Evolutionary conservation across 2,797 vertebrate species (phyloP), one percentile per base, ranked within the genome.

Genomic region (Typhlichthys eigenmanni): DNA sequence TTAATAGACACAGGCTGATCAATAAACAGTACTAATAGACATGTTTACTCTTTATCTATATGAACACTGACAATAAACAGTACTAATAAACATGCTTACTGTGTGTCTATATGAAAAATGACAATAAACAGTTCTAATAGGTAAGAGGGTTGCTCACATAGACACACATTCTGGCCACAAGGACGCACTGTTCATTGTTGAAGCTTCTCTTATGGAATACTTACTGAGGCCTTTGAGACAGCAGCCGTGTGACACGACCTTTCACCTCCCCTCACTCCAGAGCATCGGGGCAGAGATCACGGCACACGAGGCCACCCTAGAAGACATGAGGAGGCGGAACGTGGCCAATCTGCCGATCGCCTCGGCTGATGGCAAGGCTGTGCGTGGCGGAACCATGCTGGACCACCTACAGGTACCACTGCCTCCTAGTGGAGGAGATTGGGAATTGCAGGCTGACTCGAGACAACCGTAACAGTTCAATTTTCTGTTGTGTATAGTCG

Each of bases 201-300:
- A 38, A 9, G 1, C 5, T 38, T 38, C 8, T 38, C 34, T 38
- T 38, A 1, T 38, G 34, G 34, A 38, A 38, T 38, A 38, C 8
- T 50, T n/a, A 17, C 49, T 50, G n/a, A 16, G 49, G 34, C 34
- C 34, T 38, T 38, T 38, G 34, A 38, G 7, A 38, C 5, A 6
- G 34, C 8, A 38, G 34, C 34, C 34, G 34, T 38, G 34, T 38
- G 7, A 38, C 34, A 38, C 5, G 3, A 5, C 13, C 47, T 59
- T 4, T 54, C n/a, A 49, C 63, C 24, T 29, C 24, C 24, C 5
- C 14, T 14, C 9, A 2, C 76, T 60, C 43, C 71, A 99, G 97
- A 94, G 90, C 77, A 98, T 99, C 24, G 95, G 96, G 80, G 87
- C 95, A 55, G 96, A 98, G 80, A 97, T 99, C n/a, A 84, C 92